Conservation (phyloP, 2,888 invertebrate species). For the Meteorus cinctellus region DNA sequence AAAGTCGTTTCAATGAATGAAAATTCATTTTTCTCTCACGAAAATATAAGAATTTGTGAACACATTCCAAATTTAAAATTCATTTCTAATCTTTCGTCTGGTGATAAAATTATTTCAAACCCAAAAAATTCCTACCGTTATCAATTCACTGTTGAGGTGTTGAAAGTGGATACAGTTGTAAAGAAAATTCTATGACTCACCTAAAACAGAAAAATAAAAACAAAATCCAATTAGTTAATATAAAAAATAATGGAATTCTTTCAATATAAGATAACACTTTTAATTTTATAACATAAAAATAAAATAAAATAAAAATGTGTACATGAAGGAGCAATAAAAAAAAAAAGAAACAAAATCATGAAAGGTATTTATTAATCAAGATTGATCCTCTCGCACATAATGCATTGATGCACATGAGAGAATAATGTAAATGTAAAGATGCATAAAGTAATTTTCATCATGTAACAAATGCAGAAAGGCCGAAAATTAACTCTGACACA, state of each 20-base stretch:
- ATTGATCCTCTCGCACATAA: constrained; percentile 25
- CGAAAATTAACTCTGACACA: constrained; percentile 52
- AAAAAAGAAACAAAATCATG: background rate
- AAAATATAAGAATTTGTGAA: too few species aligned
- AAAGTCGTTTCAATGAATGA: too few species aligned
- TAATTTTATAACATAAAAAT: background rate
- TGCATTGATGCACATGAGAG: constrained; percentile 43
- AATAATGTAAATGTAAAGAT: constrained; percentile 25
- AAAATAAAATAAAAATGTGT: background rate
- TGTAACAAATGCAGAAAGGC: constrained; percentile 51
- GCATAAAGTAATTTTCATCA: constrained; percentile 37
- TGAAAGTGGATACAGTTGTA: background rate
- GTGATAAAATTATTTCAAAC: too few species aligned
- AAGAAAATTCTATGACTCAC: constrained; percentile 40
- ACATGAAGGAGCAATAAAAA: background rate
- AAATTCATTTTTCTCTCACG: too few species aligned
- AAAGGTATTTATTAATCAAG: constrained; percentile 6
- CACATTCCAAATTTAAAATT: background rate
- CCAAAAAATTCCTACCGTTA: too few species aligned
- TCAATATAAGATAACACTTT: background rate
- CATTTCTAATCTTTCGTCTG: too few species aligned
- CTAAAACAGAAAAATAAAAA: constrained; percentile 45
- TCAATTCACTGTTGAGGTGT: too few species aligned
- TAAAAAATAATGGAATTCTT: background rate
- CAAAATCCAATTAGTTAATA: constrained; percentile 39